phyloP scores from a whole-genome alignment of 2,888 invertebrate genomes.

The Tachina grossa region DNA sequence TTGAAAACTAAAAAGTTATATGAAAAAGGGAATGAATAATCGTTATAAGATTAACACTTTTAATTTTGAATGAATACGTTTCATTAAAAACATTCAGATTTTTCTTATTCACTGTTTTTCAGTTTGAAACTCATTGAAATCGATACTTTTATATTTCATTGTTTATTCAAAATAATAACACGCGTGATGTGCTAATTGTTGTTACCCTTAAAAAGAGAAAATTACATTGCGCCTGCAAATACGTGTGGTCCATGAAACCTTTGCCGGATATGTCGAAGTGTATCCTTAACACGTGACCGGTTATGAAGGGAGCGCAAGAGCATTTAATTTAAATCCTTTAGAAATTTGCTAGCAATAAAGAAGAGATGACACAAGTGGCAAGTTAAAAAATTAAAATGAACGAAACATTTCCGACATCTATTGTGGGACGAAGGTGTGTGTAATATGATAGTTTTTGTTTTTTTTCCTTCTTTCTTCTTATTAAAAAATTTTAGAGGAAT shows the following conservation, averaged over 20 bases:
- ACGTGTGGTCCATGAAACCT: slow-evolving; percentile 71
- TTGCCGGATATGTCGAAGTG: slow-evolving; percentile 73
- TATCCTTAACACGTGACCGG: slow-evolving; percentile 74
- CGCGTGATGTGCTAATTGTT: slow-evolving; percentile 69
- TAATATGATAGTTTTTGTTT: slow-evolving; percentile 53
- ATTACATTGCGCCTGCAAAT: slow-evolving; percentile 33
- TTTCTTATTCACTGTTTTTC: neutral
- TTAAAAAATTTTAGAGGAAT: neutral
- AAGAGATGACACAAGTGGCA: slow-evolving; percentile 6
- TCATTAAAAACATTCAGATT: neutral
- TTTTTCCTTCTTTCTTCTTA: neutral
- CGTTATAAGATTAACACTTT: neutral
- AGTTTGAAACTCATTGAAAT: slow-evolving; percentile 40
- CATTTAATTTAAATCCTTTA: slow-evolving; percentile 63
- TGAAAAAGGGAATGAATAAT: neutral
- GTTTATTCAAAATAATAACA: slow-evolving; percentile 44
- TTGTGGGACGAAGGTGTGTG: slow-evolving; percentile 57
- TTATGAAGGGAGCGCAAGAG: slow-evolving; percentile 47
- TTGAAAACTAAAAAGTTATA: neutral
- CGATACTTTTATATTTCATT: slow-evolving; percentile 44
- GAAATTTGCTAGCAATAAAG: slow-evolving; percentile 43
- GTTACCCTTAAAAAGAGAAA: slow-evolving; percentile 45
- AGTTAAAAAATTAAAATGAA: slow-evolving; percentile 32
- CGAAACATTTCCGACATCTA: slow-evolving; percentile 54
- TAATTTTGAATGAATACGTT: neutral